phyloP scores from a whole-genome alignment of 1,140 invertebrate species.

The Rhagoletis zephyria region DNA sequence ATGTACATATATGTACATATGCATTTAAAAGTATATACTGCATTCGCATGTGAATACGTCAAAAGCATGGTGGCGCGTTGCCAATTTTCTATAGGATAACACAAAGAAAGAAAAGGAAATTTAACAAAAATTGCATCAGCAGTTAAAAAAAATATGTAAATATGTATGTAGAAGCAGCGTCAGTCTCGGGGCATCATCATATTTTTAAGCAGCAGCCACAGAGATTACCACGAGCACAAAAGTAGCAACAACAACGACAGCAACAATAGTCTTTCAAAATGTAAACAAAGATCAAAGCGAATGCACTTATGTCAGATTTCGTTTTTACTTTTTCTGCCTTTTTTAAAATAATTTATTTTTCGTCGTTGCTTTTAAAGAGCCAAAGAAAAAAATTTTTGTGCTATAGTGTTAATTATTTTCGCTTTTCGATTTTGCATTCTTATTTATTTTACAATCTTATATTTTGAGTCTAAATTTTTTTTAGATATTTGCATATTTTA shows the following conservation, averaged over 20 bases:
- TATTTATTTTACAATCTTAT: not conserved
- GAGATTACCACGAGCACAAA: not conserved
- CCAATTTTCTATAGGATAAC: not conserved
- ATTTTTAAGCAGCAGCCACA: not conserved
- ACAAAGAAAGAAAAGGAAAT: not conserved
- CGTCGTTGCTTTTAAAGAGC: not conserved
- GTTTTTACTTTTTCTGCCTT: not conserved
- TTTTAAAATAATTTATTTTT: not conserved
- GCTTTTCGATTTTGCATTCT: not conserved
- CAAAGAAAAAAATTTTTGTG: not conserved
- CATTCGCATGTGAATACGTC: not conserved
- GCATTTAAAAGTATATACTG: not conserved
- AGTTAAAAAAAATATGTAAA: not conserved
- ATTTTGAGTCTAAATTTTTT: not conserved
- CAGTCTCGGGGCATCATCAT: not conserved
- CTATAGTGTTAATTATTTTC: not conserved
- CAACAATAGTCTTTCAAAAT: not conserved
- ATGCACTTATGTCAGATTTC: slow-evolving; percentile 7
- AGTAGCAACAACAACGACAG: not conserved
- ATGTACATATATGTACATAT: not conserved
- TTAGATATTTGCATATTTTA: not conserved
- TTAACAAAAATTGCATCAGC: not conserved
- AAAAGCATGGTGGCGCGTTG: not conserved
- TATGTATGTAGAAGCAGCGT: not conserved
- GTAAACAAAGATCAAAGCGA: slow-evolving; percentile 50